Percentiles rank a stretch among this genome's conserved stretches.
These are phyloP conservation scores for Nothocercus nigrocapillus DNA, from an alignment of 2,113 vertebrate species.

Conservation along the genomic window DNA sequence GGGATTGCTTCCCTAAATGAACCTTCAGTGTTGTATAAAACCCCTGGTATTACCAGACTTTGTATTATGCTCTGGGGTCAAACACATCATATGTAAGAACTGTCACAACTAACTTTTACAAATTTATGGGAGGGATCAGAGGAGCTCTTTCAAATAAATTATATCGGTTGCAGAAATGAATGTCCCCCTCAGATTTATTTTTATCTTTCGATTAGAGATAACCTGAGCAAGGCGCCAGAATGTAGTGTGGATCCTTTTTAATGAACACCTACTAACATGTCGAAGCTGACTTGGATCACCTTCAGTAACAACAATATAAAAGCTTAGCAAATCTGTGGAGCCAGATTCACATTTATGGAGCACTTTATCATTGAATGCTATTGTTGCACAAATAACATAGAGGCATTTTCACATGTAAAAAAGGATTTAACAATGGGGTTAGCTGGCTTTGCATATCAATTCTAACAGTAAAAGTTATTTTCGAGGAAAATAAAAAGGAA, in stretches of 20 bases:
- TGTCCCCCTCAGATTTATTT: background rate
- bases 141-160: background rate
- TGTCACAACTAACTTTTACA: background rate
- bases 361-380: fast-evolving
- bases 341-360: background rate
- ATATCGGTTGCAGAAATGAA: background rate
- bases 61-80: background rate
- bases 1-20: background rate
- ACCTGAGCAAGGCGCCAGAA: background rate
- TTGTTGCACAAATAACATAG: background rate
- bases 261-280: background rate
- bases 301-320: background rate
- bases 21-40: background rate
- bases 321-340: background rate
- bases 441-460: background rate
- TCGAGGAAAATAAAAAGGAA: background rate
- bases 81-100: background rate
- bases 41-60: background rate
- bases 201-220: background rate
- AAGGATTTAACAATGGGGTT: background rate
- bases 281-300: background rate
- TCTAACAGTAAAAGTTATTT: background rate
- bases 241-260: background rate
- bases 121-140: background rate
- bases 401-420: background rate